A percentile compares a stretch with the other conserved stretches of the same genome.
Evolutionary conservation across 2,888 invertebrate genomes (phyloP).

Genomic region (Dichetophora obliterata): DNA sequence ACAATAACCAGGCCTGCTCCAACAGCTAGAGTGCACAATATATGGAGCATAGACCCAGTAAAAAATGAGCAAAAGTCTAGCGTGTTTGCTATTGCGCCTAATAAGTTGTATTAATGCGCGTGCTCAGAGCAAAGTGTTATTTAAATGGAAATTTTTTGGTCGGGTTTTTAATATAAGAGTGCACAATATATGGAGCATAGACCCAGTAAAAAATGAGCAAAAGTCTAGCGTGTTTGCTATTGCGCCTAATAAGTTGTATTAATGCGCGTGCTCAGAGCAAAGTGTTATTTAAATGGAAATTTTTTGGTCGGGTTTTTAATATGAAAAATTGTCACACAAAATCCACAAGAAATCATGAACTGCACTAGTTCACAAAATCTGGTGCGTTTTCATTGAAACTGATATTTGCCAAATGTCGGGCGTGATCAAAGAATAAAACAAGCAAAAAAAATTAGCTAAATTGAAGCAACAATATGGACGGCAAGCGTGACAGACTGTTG

Average conservation of each 20-base stretch:
- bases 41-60: too few species aligned
- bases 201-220: too few species aligned
- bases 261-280: neutral
- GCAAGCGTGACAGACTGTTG: neutral
- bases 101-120: neutral
- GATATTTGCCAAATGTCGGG: neutral
- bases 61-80: too few species aligned
- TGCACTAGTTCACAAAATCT: neutral
- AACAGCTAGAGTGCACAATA: too few species aligned
- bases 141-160: neutral
- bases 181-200: too few species aligned
- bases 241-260: conserved; percentile 1
- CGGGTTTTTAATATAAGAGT: too few species aligned
- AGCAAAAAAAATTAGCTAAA: neutral
- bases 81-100: neutral
- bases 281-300: neutral
- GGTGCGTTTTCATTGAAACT: neutral
- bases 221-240: neutral
- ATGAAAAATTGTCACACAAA: too few species aligned
- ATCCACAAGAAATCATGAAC: too few species aligned
- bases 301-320: neutral
- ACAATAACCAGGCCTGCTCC: too few species aligned
- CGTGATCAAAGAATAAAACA: neutral
- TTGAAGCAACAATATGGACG: neutral
- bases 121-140: neutral